phyloP scores from a whole-genome alignment of 2,113 vertebrate genomes.

The Phaethon lepturus region DNA sequence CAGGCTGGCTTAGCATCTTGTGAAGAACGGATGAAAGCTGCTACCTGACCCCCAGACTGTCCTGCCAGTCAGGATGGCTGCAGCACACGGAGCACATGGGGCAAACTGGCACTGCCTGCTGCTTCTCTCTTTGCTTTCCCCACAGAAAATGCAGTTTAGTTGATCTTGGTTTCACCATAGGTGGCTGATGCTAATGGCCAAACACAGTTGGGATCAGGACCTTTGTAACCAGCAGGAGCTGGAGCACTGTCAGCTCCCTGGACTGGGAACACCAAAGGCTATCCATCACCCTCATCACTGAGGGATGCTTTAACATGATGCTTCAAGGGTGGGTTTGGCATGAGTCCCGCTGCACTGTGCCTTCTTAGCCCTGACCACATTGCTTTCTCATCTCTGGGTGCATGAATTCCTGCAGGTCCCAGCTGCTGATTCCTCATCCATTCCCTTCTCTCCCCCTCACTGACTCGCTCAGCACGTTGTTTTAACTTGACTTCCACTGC shows the following conservation, averaged over 20 bases:
- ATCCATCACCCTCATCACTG: neutral
- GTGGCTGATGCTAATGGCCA: neutral
- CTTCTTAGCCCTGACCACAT: accelerated
- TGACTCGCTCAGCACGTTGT: neutral
- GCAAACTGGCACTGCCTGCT: neutral
- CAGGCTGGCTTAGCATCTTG: neutral
- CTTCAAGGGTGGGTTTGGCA: neutral
- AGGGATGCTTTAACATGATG: neutral
- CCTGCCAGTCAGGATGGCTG: neutral
- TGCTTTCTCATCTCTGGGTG: neutral
- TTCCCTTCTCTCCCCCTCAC: neutral
- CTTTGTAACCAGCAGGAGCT: neutral
- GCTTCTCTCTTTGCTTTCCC: neutral
- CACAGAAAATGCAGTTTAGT: neutral
- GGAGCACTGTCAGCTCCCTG: neutral
- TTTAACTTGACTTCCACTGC: neutral
- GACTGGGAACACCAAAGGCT: neutral
- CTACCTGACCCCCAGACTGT: neutral
- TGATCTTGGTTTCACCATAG: neutral
- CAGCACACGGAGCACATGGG: neutral
- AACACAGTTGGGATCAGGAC: neutral
- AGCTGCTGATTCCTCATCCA: neutral
- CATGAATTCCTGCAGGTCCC: neutral
- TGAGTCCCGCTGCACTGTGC: neutral
- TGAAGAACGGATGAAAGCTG: neutral